These are phyloP conservation scores for Mionectes olivaceus DNA, from an alignment of 2,797 vertebrate species.

Conservation along the genomic window DNA sequence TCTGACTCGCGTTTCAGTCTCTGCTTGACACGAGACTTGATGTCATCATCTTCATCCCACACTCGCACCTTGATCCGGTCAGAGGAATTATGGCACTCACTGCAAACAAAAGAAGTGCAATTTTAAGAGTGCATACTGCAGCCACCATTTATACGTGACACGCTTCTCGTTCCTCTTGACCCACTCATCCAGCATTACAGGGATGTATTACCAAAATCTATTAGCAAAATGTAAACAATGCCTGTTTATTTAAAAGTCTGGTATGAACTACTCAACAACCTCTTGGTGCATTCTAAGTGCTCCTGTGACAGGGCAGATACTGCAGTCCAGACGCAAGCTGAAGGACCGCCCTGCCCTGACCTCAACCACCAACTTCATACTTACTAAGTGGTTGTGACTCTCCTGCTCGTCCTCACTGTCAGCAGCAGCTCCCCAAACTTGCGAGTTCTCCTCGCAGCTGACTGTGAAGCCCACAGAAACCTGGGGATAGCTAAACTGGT, in stretches of 20 bases:
- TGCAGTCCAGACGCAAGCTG: neutral
- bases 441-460: neutral
- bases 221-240: neutral
- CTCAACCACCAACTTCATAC: neutral
- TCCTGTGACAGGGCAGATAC: neutral
- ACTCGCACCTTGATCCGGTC: slow-evolving; percentile 98
- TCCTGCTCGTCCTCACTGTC: neutral
- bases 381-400: neutral
- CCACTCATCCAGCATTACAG: neutral
- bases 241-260: neutral
- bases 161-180: neutral
- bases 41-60: slow-evolving; percentile 98
- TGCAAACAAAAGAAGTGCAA: slow-evolving; percentile 47
- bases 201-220: neutral
- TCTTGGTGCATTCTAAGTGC: neutral
- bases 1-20: slow-evolving; percentile 96
- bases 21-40: slow-evolving; percentile 97
- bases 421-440: neutral
- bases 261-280: neutral
- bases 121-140: neutral
- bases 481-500: neutral
- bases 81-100: slow-evolving; percentile 98
- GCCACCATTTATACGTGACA: neutral
- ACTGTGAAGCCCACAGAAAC: neutral
- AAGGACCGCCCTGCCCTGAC: neutral